Evolutionary conservation across 2,888 invertebrate species (phyloP).

Genomic region (Lacanobia wlatinum): DNA sequence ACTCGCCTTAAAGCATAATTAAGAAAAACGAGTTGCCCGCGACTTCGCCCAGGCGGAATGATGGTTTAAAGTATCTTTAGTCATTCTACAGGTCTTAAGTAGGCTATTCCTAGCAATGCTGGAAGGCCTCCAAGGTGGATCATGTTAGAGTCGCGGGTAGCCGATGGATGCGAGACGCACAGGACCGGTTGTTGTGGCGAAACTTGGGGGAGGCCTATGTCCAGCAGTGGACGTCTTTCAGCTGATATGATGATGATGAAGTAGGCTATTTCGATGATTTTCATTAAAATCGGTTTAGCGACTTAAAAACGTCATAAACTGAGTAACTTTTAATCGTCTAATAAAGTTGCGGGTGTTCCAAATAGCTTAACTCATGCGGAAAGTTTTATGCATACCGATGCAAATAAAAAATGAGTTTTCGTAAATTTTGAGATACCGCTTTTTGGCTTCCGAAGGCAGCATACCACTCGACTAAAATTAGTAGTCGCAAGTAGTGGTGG

Average conservation of each 20-base stretch:
- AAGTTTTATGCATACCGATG: neutral
- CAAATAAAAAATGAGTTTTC: neutral
- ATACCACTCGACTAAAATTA: constrained; percentile 53
- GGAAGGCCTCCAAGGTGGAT: no score
- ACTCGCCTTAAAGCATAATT: neutral
- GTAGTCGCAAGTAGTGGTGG: constrained; percentile 43
- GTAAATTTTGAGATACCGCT: neutral
- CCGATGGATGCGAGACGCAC: no score
- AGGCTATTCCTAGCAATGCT: no score
- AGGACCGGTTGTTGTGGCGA: no score
- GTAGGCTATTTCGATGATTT: no score
- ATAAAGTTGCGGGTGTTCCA: neutral
- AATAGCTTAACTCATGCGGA: neutral
- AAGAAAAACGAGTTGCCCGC: neutral
- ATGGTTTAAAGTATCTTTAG: neutral
- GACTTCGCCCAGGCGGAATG: neutral
- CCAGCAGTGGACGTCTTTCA: no score
- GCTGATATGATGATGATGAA: no score
- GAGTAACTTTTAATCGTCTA: neutral
- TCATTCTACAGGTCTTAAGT: neutral
- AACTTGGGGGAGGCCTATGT: no score
- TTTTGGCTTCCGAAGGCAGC: neutral
- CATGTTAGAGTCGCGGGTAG: no score
- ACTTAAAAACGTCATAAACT: neutral
- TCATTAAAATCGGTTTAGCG: neutral